These are phyloP conservation scores for Chesias legatella DNA, from an alignment of 2,888 invertebrate species.

Conservation along the genomic window DNA sequence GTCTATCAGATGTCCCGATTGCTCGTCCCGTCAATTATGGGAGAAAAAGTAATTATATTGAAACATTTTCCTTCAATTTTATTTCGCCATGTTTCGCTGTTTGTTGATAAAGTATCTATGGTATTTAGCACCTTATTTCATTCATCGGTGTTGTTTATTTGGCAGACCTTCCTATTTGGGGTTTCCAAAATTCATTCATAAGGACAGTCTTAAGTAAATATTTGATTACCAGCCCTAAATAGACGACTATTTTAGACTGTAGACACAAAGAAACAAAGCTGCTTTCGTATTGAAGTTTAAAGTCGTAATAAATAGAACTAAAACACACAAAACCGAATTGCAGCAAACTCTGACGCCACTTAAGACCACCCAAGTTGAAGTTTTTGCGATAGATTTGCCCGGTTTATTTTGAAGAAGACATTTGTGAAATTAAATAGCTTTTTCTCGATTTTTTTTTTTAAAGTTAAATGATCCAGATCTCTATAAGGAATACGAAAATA, in stretches of 20 bases:
- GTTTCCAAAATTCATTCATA: conserved; percentile 74
- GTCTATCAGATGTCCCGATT: too few relatives aligned
- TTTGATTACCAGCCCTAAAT: conserved; percentile 52
- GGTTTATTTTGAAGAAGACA: conserved; percentile 56
- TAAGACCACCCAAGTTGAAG: conserved; percentile 69
- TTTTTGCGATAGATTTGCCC: conserved; percentile 63
- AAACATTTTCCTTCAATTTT: not conserved
- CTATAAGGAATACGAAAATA: too few relatives aligned
- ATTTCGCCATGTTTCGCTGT: not conserved
- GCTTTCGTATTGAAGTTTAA: conserved; percentile 6
- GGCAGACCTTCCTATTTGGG: conserved; percentile 41
- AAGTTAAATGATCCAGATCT: too few relatives aligned
- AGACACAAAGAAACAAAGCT: not conserved
- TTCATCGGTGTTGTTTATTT: conserved; percentile 23
- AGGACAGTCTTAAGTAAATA: conserved; percentile 66
- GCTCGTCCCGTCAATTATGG: too few relatives aligned
- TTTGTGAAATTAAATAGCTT: conserved; percentile 50
- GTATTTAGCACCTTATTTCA: conserved; percentile 14
- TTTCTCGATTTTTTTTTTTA: too few relatives aligned
- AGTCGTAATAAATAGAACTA: conserved; percentile 43
- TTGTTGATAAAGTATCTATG: not conserved
- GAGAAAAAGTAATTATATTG: too few relatives aligned
- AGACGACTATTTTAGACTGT: conserved; percentile 36
- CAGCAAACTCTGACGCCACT: conserved; percentile 70
- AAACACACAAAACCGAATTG: conserved; percentile 58